phyloP scores from a whole-genome alignment of 2,888 invertebrate genomes.

The Incurvaria masculella region DNA sequence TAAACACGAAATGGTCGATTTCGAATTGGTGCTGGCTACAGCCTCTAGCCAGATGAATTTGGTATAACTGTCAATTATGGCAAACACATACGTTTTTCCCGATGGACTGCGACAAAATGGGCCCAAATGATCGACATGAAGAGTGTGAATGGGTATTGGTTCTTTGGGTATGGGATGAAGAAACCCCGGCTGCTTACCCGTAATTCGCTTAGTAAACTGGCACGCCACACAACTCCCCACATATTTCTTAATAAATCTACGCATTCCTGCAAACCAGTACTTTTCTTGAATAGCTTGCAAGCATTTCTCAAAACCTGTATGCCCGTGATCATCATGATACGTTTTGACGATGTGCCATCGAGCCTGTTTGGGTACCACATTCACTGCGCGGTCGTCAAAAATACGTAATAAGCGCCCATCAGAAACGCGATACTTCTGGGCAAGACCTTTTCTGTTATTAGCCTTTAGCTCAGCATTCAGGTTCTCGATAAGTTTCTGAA shows the following conservation, averaged over 20 bases:
- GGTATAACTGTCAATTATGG: constrained; percentile 3
- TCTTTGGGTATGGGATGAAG: constrained; percentile 8
- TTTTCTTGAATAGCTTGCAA: neutral
- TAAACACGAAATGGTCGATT: constrained; percentile 4
- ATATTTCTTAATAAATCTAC: constrained; percentile 7
- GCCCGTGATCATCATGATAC: constrained; percentile 1
- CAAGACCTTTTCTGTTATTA: neutral
- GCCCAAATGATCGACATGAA: constrained; percentile 8
- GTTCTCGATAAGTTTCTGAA: neutral
- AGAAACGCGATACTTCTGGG: neutral
- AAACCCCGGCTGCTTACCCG: neutral
- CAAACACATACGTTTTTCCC: constrained; percentile 3
- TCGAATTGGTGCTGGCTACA: constrained; percentile 11
- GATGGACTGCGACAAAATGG: constrained; percentile 6
- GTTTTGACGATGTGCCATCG: neutral
- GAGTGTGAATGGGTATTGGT: constrained; percentile 6
- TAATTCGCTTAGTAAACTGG: constrained; percentile 4
- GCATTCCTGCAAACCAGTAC: constrained; percentile 8
- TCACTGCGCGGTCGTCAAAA: neutral
- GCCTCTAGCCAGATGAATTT: constrained; percentile 7
- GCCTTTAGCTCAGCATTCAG: neutral
- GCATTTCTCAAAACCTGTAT: neutral
- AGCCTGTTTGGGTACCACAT: neutral
- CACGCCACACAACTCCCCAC: constrained; percentile 4
- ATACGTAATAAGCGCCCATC: neutral